Evolutionary conservation across 64 coral and sea anemone genomes (phyloP).

Genomic region (Montipora efflorescens): DNA sequence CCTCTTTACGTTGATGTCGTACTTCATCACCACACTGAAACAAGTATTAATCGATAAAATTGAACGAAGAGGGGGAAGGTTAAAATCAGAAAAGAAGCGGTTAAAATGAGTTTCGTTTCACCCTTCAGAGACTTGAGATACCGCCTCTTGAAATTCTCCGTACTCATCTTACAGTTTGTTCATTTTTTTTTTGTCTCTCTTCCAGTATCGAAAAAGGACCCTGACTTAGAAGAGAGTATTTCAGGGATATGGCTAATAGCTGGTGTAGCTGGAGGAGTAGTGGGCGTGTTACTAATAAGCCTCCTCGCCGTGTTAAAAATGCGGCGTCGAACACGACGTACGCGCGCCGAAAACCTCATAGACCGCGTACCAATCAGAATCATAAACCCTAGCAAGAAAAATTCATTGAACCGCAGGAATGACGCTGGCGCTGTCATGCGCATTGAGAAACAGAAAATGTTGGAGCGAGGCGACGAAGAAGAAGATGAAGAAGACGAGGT

Average conservation of each 20-base stretch:
- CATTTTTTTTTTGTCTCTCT: background rate
- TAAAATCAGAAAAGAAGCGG: too few species aligned
- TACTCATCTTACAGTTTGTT: background rate
- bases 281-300: constrained; percentile 36
- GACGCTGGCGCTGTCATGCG: constrained; percentile 32
- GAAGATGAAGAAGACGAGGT: constrained; percentile 61
- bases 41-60: too few species aligned
- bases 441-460: constrained; percentile 60
- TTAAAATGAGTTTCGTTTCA: too few species aligned
- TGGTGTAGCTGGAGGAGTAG: constrained; percentile 40
- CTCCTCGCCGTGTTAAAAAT: constrained; percentile 30
- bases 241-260: background rate
- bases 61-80: too few species aligned
- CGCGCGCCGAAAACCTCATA: constrained; percentile 32
- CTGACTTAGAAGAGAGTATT: background rate
- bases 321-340: constrained; percentile 40
- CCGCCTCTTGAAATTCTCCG: too few species aligned
- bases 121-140: too few species aligned
- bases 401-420: constrained; percentile 82
- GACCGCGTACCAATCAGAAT: constrained; percentile 73
- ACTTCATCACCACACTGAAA: too few species aligned
- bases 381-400: constrained; percentile 88
- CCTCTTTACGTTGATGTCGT: too few species aligned
- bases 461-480: constrained; percentile 67
- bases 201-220: constrained; percentile 3